Percentiles rank a stretch among this genome's conserved stretches.
phyloP scores from a whole-genome alignment of 2,113 vertebrate species.

The Caloenas nicobarica region DNA sequence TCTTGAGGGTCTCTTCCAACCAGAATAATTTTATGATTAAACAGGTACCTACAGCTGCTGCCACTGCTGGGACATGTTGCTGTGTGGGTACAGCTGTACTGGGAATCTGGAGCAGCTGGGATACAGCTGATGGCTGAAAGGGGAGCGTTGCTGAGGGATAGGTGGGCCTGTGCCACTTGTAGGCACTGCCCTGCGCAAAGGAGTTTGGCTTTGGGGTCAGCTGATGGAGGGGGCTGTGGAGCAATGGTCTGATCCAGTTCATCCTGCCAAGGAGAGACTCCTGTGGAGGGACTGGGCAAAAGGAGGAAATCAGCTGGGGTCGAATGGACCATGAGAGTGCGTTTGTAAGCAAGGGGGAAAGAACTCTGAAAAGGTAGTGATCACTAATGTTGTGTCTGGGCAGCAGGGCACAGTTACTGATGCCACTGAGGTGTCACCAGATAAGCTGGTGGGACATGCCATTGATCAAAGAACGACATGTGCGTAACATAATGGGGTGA shows the following conservation, averaged over 20 bases:
- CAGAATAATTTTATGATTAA: not conserved
- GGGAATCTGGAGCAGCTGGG: not conserved
- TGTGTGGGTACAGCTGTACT: not conserved
- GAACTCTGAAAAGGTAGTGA: not conserved
- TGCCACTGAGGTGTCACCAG: not conserved
- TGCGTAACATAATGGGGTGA: rapidly evolving
- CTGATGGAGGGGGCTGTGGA: not conserved
- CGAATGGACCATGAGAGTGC: not conserved
- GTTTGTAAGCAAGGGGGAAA: not conserved
- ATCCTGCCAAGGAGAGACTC: rapidly evolving
- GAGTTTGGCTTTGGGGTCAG: not conserved
- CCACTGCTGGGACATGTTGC: not conserved
- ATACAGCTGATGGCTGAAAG: not conserved
- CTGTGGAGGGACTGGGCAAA: not conserved
- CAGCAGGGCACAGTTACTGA: not conserved
- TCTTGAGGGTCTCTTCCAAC: too few species aligned
- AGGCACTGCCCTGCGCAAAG: not conserved
- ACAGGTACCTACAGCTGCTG: not conserved
- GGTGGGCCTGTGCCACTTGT: not conserved
- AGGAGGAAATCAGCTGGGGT: not conserved
- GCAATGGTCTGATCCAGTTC: not conserved
- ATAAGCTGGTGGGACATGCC: not conserved
- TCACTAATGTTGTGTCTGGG: rapidly evolving
- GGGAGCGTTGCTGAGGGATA: not conserved
- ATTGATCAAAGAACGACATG: rapidly evolving